Evolutionary conservation across 2,797 vertebrate genomes (phyloP).

Genomic region (Tragopan temminckii): DNA sequence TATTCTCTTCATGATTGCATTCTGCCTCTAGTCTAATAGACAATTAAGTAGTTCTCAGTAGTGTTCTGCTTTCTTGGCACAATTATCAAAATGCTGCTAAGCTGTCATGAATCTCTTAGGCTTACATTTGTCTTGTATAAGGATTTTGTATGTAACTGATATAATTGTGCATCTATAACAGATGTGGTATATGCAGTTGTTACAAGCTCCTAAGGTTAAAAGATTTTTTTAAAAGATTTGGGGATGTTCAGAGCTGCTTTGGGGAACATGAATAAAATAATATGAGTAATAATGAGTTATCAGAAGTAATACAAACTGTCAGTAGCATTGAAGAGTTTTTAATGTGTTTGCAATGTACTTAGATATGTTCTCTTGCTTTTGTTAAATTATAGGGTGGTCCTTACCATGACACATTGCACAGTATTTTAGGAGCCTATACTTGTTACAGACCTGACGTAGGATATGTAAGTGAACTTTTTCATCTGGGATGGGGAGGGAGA

Average conservation of each 20-base stretch:
- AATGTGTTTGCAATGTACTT: background rate
- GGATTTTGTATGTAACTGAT: background rate
- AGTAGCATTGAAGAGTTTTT: background rate
- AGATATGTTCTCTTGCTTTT: constrained; percentile 12
- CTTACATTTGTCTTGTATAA: background rate
- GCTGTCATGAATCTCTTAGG: background rate
- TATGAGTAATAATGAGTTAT: background rate
- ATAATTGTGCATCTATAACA: background rate
- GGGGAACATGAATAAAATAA: too few species aligned
- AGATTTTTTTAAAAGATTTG: background rate
- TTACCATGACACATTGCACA: constrained; percentile 94
- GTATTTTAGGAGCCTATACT: constrained; percentile 96
- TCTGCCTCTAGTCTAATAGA: background rate
- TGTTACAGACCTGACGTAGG: constrained; percentile 97
- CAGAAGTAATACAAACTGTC: background rate
- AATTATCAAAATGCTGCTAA: background rate
- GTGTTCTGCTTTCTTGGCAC: background rate
- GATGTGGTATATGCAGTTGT: background rate
- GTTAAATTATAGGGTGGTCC: constrained; percentile 90
- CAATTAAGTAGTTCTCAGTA: background rate
- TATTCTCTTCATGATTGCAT: background rate
- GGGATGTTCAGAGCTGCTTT: background rate
- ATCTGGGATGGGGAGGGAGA: background rate
- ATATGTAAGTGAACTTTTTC: constrained; percentile 88
- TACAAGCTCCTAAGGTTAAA: background rate